Conservation (phyloP, 2,113 vertebrate species). For the Dicentrarchus labrax region DNA sequence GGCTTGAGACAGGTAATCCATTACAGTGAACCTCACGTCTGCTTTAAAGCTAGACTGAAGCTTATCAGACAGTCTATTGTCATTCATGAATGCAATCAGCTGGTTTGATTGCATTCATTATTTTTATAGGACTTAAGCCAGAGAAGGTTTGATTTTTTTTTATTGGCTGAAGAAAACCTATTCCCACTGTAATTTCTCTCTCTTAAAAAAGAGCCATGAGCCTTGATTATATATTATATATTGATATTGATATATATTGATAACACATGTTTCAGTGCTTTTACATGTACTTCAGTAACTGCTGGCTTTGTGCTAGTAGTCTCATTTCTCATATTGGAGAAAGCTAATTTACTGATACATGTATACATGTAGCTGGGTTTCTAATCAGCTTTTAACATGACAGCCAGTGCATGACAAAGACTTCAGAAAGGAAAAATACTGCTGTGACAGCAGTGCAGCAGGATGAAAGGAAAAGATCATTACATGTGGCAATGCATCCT, state of each 20-base stretch:
- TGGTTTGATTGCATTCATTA: slow-evolving; percentile 19
- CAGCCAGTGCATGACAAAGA: background rate
- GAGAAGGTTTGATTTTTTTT: background rate
- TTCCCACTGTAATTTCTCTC: background rate
- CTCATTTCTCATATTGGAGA: background rate
- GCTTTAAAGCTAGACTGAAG: background rate
- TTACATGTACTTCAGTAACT: background rate
- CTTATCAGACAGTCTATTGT: background rate
- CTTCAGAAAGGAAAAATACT: background rate
- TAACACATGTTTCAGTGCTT: background rate
- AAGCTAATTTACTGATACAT: background rate
- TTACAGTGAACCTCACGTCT: background rate
- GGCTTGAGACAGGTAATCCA: background rate
- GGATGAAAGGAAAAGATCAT: background rate
- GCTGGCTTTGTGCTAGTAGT: background rate
- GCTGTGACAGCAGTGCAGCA: background rate
- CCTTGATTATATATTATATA: too few relatives aligned
- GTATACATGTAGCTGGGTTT: background rate
- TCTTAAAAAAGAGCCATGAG: background rate
- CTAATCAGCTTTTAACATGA: background rate
- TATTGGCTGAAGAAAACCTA: background rate
- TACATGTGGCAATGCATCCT: background rate
- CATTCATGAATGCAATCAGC: slow-evolving; percentile 20
- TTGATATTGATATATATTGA: too few relatives aligned
- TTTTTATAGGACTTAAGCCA: slow-evolving; percentile 14